These are phyloP conservation scores for Anniella stebbinsi DNA, from an alignment of 2,797 vertebrate species.

Conservation along the genomic window DNA sequence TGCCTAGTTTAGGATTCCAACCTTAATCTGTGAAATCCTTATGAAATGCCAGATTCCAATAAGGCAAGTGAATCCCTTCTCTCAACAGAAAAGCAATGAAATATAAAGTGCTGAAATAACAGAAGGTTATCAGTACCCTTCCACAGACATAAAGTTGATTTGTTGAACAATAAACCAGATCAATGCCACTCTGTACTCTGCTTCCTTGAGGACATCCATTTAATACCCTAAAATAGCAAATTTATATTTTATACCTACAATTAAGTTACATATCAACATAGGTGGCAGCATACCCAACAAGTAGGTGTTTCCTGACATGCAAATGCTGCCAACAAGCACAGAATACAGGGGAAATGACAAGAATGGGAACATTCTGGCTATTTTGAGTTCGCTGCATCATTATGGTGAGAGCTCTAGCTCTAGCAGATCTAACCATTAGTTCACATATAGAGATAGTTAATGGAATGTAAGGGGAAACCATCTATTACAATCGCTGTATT, in stretches of 20 bases:
- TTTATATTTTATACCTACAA: neutral
- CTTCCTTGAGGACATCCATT: neutral
- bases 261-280: neutral
- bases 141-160: neutral
- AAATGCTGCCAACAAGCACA: neutral
- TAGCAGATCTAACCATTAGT: neutral
- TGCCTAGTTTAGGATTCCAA: neutral
- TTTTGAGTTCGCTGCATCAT: neutral
- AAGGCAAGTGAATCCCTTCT: neutral
- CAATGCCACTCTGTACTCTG: neutral
- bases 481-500: neutral
- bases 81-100: neutral
- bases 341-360: neutral
- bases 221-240: neutral
- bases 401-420: neutral
- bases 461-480: neutral
- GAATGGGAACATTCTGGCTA: neutral
- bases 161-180: neutral
- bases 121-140: neutral
- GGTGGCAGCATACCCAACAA: neutral
- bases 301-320: neutral
- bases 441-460: neutral
- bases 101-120: neutral
- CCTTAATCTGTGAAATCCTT: neutral
- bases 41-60: neutral